Conservation (phyloP, 2,888 invertebrate species). For the Diloba caeruleocephala region DNA sequence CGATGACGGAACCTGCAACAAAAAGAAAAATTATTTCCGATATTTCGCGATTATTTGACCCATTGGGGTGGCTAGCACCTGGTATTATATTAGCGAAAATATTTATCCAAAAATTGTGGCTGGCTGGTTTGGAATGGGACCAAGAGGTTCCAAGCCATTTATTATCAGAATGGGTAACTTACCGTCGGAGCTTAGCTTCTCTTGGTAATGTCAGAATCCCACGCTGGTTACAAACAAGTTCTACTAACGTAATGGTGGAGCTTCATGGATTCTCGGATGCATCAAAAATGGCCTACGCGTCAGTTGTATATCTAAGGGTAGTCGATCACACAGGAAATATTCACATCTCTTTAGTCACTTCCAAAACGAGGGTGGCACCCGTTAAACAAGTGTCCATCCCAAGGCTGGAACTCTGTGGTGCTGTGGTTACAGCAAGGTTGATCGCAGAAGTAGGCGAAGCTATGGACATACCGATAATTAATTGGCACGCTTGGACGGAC, state of each 20-base stretch:
- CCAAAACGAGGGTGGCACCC: conserved; percentile 11
- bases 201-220: background rate
- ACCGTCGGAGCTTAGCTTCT: background rate
- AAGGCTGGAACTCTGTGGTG: conserved; percentile 46
- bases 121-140: background rate
- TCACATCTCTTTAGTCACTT: conserved; percentile 7
- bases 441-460: conserved; percentile 21
- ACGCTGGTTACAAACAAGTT: conserved; percentile 1
- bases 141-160: conserved; percentile 1
- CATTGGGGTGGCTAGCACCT: conserved; percentile 10
- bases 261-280: conserved; percentile 5
- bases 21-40: conserved; percentile 21
- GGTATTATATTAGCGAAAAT: background rate
- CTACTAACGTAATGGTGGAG: background rate
- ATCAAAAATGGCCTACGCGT: conserved; percentile 1
- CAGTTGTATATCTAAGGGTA: background rate
- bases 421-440: conserved; percentile 32
- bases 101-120: conserved; percentile 2
- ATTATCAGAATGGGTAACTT: conserved; percentile 6
- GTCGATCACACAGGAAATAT: conserved; percentile 14
- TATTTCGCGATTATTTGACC: conserved; percentile 11
- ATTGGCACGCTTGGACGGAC: conserved; percentile 10
- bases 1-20: conserved; percentile 2
- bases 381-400: conserved; percentile 33
- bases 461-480: conserved; percentile 6